These are phyloP conservation scores for Chunga burmeisteri DNA, from an alignment of 2,113 vertebrate species.

Conservation along the genomic window DNA sequence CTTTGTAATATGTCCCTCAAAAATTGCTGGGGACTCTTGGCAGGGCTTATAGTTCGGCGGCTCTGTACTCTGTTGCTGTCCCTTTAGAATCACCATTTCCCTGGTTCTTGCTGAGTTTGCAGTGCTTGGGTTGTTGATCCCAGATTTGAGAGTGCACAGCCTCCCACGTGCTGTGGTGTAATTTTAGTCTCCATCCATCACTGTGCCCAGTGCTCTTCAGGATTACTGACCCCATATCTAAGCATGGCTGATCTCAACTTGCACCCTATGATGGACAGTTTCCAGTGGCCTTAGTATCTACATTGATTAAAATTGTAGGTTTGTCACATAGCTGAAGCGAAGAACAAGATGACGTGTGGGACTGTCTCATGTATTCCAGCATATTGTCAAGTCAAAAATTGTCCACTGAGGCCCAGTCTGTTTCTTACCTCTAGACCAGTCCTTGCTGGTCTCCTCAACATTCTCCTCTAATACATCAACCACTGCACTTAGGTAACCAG, in stretches of 20 bases:
- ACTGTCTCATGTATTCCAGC: neutral
- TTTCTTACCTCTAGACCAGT: neutral
- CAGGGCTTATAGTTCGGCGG: neutral
- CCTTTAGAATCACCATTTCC: neutral
- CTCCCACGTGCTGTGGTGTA: neutral
- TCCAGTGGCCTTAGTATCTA: neutral
- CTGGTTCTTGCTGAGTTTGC: neutral
- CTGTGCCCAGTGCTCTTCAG: neutral
- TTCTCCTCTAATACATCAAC: neutral
- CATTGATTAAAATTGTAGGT: neutral
- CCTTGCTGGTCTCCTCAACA: neutral
- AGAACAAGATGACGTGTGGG: neutral
- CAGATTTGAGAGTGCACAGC: neutral
- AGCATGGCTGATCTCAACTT: neutral
- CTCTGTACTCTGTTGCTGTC: neutral
- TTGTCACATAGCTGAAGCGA: neutral
- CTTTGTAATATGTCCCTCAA: neutral
- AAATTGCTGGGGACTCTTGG: neutral
- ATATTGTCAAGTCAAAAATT: neutral
- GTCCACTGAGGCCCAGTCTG: neutral
- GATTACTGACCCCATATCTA: neutral
- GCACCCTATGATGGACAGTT: neutral
- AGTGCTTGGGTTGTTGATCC: neutral
- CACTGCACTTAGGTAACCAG: neutral
- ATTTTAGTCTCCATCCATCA: neutral